A percentile compares a stretch with the other conserved stretches of the same genome.
Evolutionary conservation across 2,113 vertebrate species (phyloP).

Genomic region (Symphodus melops): DNA sequence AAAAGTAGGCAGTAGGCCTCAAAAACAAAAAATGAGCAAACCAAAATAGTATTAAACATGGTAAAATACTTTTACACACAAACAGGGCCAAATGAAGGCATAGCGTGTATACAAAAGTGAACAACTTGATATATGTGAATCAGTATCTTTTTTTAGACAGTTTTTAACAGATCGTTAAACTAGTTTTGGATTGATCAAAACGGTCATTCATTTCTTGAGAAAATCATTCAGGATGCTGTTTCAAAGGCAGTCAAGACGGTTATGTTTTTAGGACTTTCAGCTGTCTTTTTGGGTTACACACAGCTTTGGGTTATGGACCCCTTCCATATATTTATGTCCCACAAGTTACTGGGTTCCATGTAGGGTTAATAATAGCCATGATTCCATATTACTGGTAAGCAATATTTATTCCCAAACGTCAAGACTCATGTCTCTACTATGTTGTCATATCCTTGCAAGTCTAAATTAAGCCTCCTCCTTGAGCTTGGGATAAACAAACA

Average conservation of each 20-base stretch:
- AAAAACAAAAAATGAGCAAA: too few relatives aligned
- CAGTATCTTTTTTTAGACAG: not conserved
- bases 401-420: slow-evolving; percentile 20
- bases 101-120: too few relatives aligned
- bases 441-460: slow-evolving; percentile 13
- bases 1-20: too few relatives aligned
- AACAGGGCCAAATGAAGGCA: too few relatives aligned
- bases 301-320: too few relatives aligned
- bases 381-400: not conserved
- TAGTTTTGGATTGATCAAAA: not conserved
- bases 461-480: slow-evolving; percentile 46
- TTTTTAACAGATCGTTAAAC: not conserved
- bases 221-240: too few relatives aligned
- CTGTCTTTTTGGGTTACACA: not conserved
- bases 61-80: too few relatives aligned
- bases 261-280: not conserved
- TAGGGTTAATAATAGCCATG: not conserved
- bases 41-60: too few relatives aligned
- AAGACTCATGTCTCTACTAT: not conserved
- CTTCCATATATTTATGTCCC: not conserved
- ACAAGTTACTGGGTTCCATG: not conserved
- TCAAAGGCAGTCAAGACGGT: not conserved
- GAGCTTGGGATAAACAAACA: slow-evolving; percentile 43
- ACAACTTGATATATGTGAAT: too few relatives aligned
- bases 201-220: too few relatives aligned